Conservation (phyloP, 2,888 invertebrate genomes). For the Boloria selene region DNA sequence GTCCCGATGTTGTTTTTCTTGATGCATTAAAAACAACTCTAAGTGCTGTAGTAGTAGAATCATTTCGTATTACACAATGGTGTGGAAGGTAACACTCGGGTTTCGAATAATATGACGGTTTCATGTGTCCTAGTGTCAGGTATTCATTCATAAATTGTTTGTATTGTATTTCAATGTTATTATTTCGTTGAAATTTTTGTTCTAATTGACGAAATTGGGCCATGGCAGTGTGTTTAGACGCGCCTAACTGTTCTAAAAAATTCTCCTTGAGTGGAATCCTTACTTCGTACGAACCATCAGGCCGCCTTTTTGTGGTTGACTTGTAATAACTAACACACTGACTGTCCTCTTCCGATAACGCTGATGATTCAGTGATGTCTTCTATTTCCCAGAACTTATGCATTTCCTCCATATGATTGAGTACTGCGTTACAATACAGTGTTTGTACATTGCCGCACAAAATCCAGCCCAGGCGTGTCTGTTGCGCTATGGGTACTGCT, state of each 20-base stretch:
- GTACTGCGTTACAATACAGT: not conserved
- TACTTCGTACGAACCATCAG: not conserved
- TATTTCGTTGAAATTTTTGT: not conserved
- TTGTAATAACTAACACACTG: slow-evolving; percentile 18
- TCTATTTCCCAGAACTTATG: slow-evolving; percentile 19
- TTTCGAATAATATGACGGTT: not conserved
- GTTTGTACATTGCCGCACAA: too few species aligned
- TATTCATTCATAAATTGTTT: slow-evolving; percentile 16
- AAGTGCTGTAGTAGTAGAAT: slow-evolving; percentile 18
- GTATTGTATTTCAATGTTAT: not conserved
- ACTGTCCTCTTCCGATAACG: slow-evolving; percentile 25
- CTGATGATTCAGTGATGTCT: slow-evolving; percentile 18
- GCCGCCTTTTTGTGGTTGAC: not conserved
- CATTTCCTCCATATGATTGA: slow-evolving; percentile 6
- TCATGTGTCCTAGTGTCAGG: slow-evolving; percentile 13
- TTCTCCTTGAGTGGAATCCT: not conserved
- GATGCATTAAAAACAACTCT: slow-evolving; percentile 42
- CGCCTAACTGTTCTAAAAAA: not conserved
- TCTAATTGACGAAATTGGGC: not conserved
- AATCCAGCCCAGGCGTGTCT: too few species aligned
- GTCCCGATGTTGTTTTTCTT: too few species aligned
- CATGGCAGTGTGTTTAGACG: not conserved
- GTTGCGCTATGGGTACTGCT: too few species aligned
- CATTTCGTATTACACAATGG: not conserved
- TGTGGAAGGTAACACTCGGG: slow-evolving; percentile 6